Percentiles rank a stretch among this genome's conserved stretches.
Conservation (phyloP, 1,140 invertebrate genomes). For the Luehdorfia chinensis region DNA sequence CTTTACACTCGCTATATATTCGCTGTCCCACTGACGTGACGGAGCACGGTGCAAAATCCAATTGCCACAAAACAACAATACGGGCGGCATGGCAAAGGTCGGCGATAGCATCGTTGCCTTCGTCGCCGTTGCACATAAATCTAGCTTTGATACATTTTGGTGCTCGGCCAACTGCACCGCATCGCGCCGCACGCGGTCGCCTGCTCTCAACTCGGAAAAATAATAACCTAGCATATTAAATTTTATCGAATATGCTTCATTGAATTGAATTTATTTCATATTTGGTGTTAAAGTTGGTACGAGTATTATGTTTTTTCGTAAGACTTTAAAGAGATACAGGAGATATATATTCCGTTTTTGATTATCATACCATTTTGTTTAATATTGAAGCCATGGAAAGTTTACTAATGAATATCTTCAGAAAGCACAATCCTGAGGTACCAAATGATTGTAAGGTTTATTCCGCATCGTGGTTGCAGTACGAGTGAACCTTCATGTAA, state of each 20-base stretch:
- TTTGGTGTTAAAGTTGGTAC: too few species aligned
- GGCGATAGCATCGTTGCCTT: slow-evolving; percentile 63
- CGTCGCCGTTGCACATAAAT: slow-evolving; percentile 70
- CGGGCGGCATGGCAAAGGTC: slow-evolving; percentile 39
- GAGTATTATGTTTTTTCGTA: too few species aligned
- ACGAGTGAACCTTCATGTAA: too few species aligned
- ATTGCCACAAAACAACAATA: slow-evolving; percentile 52
- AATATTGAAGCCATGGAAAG: too few species aligned
- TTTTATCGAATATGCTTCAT: slow-evolving; percentile 10
- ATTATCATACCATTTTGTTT: too few species aligned
- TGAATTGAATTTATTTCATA: neutral
- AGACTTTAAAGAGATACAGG: too few species aligned
- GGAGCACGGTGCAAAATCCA: slow-evolving; percentile 35
- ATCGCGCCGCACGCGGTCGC: slow-evolving; percentile 25
- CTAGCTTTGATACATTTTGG: slow-evolving; percentile 73
- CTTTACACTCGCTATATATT: too few species aligned
- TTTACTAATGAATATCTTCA: too few species aligned
- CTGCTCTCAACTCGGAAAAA: slow-evolving; percentile 20
- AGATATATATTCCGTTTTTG: too few species aligned
- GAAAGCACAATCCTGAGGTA: too few species aligned
- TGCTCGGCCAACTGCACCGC: slow-evolving; percentile 60
- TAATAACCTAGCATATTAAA: slow-evolving; percentile 19
- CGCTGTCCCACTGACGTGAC: slow-evolving; percentile 32
- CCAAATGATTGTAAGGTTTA: too few species aligned
- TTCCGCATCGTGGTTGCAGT: too few species aligned